Percentiles rank a stretch among this genome's conserved stretches.
These are phyloP conservation scores for Procavia capensis DNA, from an alignment of 2,113 vertebrate genomes.

Conservation along the genomic window DNA sequence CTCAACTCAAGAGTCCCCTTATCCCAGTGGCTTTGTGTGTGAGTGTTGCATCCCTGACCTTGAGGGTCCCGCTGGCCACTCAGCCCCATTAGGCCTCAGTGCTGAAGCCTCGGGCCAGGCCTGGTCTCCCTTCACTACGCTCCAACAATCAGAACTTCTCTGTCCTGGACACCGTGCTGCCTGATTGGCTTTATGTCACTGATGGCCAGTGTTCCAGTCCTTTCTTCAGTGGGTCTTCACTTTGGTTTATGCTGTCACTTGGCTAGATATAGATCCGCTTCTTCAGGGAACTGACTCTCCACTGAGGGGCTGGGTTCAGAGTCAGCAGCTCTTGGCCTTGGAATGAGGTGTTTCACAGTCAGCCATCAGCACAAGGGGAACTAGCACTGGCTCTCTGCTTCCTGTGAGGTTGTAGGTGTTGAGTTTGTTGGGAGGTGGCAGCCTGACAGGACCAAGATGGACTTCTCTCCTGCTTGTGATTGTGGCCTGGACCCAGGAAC, in stretches of 20 bases:
- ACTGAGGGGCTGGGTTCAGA: too few species aligned
- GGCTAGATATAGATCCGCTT: not conserved
- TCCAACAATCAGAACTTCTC: not conserved
- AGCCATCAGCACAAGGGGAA: not conserved
- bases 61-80: fast-evolving
- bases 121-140: too few species aligned
- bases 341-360: not conserved
- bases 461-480: not conserved
- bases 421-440: too few species aligned
- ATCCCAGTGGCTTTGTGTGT: not conserved
- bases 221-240: not conserved
- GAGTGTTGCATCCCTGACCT: not conserved
- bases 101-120: too few species aligned
- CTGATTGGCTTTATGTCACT: not conserved
- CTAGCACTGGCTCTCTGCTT: not conserved
- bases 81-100: not conserved
- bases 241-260: not conserved
- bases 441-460: too few species aligned
- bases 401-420: not conserved
- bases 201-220: not conserved
- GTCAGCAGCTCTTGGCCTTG: too few species aligned
- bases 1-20: not conserved
- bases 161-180: not conserved
- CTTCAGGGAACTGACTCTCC: too few species aligned
- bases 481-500: not conserved